Evolutionary conservation across 2,888 invertebrate genomes (phyloP).

Genomic region (Chrysodeixis includens): DNA sequence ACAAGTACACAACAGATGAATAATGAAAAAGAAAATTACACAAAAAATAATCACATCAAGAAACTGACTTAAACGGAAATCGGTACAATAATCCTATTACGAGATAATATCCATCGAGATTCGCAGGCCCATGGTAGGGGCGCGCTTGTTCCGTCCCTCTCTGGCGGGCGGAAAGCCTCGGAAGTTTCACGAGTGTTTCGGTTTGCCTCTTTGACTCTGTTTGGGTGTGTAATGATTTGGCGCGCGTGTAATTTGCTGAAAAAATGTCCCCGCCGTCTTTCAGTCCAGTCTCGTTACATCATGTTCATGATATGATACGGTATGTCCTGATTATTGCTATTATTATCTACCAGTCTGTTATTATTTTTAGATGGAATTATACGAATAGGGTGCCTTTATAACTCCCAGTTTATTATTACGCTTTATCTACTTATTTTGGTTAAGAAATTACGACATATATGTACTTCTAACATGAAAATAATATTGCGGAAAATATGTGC

Average conservation of each 20-base stretch:
- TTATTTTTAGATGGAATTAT: constrained; percentile 51
- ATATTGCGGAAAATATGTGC: neutral
- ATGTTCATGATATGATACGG: constrained; percentile 61
- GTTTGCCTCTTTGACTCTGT: constrained; percentile 89
- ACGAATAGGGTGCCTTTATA: constrained; percentile 35
- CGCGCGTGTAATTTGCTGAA: constrained; percentile 85
- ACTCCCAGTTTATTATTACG: constrained; percentile 44
- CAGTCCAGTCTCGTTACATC: constrained; percentile 68
- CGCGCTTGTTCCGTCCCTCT: constrained; percentile 69
- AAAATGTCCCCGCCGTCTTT: constrained; percentile 80
- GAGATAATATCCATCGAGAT: constrained; percentile 38
- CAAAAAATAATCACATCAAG: constrained; percentile 12
- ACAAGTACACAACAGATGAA: too few relatives aligned
- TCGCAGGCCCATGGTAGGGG: constrained; percentile 73
- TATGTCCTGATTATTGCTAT: constrained; percentile 74
- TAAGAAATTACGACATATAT: constrained; percentile 14
- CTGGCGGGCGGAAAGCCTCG: constrained; percentile 81
- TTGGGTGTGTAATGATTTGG: constrained; percentile 88
- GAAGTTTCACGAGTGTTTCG: constrained; percentile 86
- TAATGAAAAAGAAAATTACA: neutral
- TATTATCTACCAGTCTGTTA: constrained; percentile 66
- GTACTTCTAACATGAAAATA: constrained; percentile 13
- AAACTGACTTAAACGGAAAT: constrained; percentile 24
- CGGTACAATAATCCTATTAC: constrained; percentile 35
- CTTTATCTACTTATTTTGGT: constrained; percentile 29